Evolutionary conservation across 1,140 invertebrate genomes (phyloP), one percentile per base, ranked within the genome.

Genomic region (Drepana arcuata): DNA sequence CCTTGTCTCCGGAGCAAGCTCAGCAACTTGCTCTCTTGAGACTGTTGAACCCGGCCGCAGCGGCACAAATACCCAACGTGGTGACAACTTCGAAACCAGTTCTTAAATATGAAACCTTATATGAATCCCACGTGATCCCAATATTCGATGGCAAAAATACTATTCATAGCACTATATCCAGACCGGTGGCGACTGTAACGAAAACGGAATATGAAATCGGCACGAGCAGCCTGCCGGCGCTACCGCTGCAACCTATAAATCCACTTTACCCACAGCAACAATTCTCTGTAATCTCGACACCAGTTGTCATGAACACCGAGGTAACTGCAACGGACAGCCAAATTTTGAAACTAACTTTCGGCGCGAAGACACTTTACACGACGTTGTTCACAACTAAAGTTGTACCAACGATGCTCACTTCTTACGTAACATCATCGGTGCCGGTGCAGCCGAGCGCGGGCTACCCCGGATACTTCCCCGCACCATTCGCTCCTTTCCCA

Each of bases 311-410:
- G 26, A 92, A 92, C 51, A 94, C 92, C 0, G 80, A 93, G 48
- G 87, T 94, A 2, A 94, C 92, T 1, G 85, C 91, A 32, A 95
- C 93, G 0, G 89, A 93, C 16, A 93, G 92, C 28, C 92, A 93
- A 73, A 85, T 95, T 11, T 72, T 95, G 11, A 94, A 95, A 64
- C 77, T 96, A 7, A 95, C 93, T 1, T 95, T 96, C 65, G 93
- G 93, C 2, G 94, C 94, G 12, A 93, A 93, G 60, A 95, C 94
- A 0, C 92, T 93, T 0, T 93, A 92, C 58, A 95, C 94, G 0
- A 95, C 93, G 0, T 78, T 95, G 14, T 95, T 90, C 60, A 93
- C 92, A 0, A 95, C 93, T n/a, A 89, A 86, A 46, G 89, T 95
- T 11, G 89, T 95, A 12, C 93, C 93, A 9, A 95, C 93, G 1